Evolutionary conservation across 1,140 invertebrate species (phyloP).

Genomic region (Platorchestia sp.): DNA sequence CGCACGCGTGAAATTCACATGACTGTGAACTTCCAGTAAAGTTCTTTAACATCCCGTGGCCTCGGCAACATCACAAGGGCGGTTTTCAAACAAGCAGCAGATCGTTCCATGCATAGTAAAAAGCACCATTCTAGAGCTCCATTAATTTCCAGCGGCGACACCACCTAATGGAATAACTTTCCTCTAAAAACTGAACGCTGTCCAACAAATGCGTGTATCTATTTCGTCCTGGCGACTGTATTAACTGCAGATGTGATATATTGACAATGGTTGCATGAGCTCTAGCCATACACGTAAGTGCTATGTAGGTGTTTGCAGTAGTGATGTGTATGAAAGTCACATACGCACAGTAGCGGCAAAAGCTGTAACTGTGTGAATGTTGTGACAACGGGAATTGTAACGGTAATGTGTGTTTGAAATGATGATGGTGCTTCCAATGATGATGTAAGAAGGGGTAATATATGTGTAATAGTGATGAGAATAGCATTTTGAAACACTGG

Average conservation of each 20-base stretch:
- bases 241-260: neutral
- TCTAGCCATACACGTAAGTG: neutral
- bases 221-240: neutral
- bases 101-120: conserved; percentile 43
- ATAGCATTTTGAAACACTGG: no score
- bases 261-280: neutral
- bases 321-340: neutral
- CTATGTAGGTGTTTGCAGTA: neutral
- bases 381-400: no score
- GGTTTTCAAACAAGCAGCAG: neutral
- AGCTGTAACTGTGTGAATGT: neutral
- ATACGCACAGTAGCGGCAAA: neutral
- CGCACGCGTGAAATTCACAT: neutral
- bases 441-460: no score
- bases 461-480: no score
- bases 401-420: neutral
- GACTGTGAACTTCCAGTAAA: neutral
- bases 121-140: neutral
- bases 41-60: neutral
- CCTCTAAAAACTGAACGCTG: neutral
- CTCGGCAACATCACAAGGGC: neutral
- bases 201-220: neutral
- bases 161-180: conserved; percentile 18
- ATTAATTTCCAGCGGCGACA: neutral
- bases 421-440: neutral